Evolutionary conservation across 1,140 invertebrate species (phyloP).

Genomic region (Bombus cullumanus): DNA sequence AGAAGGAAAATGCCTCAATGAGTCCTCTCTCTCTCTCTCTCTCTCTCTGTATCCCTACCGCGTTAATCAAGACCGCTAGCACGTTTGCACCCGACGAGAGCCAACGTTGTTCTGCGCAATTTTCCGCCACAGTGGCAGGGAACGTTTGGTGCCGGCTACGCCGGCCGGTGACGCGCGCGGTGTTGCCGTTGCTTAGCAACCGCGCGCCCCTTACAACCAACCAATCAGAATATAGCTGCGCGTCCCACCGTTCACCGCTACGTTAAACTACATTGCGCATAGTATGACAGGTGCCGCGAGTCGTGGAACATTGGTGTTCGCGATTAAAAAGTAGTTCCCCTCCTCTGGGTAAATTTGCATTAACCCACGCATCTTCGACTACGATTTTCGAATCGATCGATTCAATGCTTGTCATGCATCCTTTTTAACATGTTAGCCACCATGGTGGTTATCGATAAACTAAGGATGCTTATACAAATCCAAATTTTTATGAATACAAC

Average conservation of each 20-base stretch:
- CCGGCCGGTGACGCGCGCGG: slow-evolving; percentile 75
- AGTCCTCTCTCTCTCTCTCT: background rate
- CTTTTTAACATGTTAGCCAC: background rate
- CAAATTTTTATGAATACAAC: too few relatives aligned
- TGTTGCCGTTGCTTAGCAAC: slow-evolving; percentile 78
- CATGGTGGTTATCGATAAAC: too few relatives aligned
- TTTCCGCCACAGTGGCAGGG: slow-evolving; percentile 48
- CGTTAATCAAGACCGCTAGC: slow-evolving; percentile 29
- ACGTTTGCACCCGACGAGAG: slow-evolving; percentile 73
- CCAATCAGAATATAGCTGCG: slow-evolving; percentile 35
- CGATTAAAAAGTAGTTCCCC: slow-evolving; percentile 55
- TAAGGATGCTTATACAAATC: too few relatives aligned
- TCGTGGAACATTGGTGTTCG: slow-evolving; percentile 29
- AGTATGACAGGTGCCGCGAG: slow-evolving; percentile 56
- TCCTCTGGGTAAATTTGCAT: slow-evolving; percentile 22
- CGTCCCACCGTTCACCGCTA: slow-evolving; percentile 8
- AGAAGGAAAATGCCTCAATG: background rate
- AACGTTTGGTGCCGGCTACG: slow-evolving; percentile 60
- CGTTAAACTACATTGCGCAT: slow-evolving; percentile 42
- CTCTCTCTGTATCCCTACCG: background rate
- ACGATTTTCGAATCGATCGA: slow-evolving; percentile 27
- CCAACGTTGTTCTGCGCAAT: slow-evolving; percentile 73
- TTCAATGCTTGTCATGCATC: background rate
- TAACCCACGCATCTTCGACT: slow-evolving; percentile 22
- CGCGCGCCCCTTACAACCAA: slow-evolving; percentile 48